Evolutionary conservation across 2,888 invertebrate genomes (phyloP).

Genomic region (Conchocele bisecta): DNA sequence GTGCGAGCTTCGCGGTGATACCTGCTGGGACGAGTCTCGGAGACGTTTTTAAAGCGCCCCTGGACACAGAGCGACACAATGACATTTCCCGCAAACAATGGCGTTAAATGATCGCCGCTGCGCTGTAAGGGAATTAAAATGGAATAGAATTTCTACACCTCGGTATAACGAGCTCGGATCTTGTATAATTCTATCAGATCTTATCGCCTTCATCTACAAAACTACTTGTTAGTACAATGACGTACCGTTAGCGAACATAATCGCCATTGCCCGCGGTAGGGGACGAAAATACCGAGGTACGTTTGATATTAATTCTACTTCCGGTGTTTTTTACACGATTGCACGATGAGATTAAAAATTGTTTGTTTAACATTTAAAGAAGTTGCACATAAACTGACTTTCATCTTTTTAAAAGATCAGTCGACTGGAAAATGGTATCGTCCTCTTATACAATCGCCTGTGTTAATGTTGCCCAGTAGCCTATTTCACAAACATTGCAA

Average conservation of each 20-base stretch:
- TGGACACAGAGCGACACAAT: conserved; percentile 29
- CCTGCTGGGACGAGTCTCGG: conserved; percentile 19
- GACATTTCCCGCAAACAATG: conserved; percentile 45
- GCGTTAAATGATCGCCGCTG: conserved; percentile 42
- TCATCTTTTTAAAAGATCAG: no score
- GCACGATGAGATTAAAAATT: no score
- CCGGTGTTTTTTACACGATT: conserved; percentile 35
- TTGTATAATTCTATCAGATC: conserved; percentile 44
- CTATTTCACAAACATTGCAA: no score
- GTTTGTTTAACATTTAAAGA: no score
- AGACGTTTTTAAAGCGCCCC: conserved; percentile 39
- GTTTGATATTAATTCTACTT: conserved; percentile 27
- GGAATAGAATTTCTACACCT: conserved; percentile 56
- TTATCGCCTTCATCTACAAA: conserved; percentile 46
- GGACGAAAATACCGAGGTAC: conserved; percentile 23
- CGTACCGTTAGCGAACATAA: conserved; percentile 51
- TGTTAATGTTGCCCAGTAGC: no score
- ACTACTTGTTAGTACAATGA: conserved; percentile 40
- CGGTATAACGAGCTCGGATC: conserved; percentile 40
- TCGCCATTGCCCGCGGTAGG: conserved; percentile 38
- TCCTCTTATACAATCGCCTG: no score
- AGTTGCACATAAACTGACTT: no score
- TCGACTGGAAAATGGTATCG: no score
- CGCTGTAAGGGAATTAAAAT: conserved; percentile 25
- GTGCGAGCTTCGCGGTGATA: conserved; percentile 39